Base-by-base conservation (phyloP, 2,888 invertebrate genomes). In the Dione juno region DNA sequence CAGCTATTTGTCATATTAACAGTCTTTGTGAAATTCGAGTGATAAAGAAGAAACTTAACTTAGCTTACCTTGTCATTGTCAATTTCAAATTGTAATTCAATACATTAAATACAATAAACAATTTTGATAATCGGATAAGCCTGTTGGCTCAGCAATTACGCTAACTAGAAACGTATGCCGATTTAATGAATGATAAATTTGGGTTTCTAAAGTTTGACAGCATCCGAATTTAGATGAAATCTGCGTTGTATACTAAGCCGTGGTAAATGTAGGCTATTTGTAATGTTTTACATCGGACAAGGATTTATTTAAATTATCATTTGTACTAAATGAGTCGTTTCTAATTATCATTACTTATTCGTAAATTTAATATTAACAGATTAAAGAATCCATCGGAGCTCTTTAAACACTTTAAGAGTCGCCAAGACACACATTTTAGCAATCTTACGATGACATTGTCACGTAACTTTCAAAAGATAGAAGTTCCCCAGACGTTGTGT, bases 241-340 rank as follows among this genome's bases (percentile, higher is more conserved):
- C 59, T 59, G 54, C 35, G 59, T 52, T 50, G 41, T 43, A 28
- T 43, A 59, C 67, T 53, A 28, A 61, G 52, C 59, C 52, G 52
- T 61, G 59, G 67, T 52, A 43, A 61, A 67, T 61, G 59, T 52
- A 16, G 40, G 52, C 67, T 41, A 67, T 67, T 59, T 50, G 41
- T 61, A 61, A 65, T 67, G 37, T 71, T 64, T 71, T 63, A 67
- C 57, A 45, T 71, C 43, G 67, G 71, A 64, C 67, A 19, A n/a
- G 64, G 58, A 71, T 71, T 67, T 48, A 52, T 71, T 57, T 41
- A 35, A 57, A 52, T 41, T 71, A 53, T 9, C 16, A 45, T 48
- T 21, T 67, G 41, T 50, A 67, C 52, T 53, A 61, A 61, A 70
- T 66, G 61, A 14, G 43, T 43, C n/a, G 43, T 53, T 61, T 54